Evolutionary conservation across 1,140 invertebrate genomes (phyloP).

Genomic region (Caenorhabditis brenneri): DNA sequence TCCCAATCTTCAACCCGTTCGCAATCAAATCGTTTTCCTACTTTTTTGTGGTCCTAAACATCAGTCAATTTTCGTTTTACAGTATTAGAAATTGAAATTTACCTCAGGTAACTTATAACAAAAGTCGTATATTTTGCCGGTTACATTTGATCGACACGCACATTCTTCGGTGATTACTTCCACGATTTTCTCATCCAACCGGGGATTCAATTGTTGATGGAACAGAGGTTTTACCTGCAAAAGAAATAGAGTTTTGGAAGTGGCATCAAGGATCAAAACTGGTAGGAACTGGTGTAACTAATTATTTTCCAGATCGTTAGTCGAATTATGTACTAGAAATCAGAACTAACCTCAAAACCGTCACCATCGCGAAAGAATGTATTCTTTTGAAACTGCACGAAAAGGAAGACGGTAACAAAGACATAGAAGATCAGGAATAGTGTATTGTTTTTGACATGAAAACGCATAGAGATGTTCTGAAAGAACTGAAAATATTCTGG

Average conservation of each 20-base stretch:
- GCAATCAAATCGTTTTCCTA: not conserved
- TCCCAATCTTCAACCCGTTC: not conserved
- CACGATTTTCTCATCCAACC: too few relatives aligned
- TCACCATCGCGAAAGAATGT: not conserved
- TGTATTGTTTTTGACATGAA: not conserved
- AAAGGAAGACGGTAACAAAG: not conserved
- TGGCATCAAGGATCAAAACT: too few relatives aligned
- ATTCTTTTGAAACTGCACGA: not conserved
- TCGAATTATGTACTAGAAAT: too few relatives aligned
- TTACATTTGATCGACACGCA: slow-evolving; percentile 8
- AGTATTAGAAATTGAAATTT: not conserved
- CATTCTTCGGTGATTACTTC: not conserved
- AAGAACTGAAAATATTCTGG: not conserved
- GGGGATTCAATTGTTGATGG: not conserved
- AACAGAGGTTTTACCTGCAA: not conserved
- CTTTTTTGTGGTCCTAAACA: not conserved
- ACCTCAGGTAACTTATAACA: slow-evolving; percentile 22
- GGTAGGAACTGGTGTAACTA: too few relatives aligned
- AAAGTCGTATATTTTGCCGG: not conserved
- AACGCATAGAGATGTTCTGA: not conserved
- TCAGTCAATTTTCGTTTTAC: too few relatives aligned
- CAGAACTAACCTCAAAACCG: not conserved
- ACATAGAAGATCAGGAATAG: not conserved
- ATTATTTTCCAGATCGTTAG: too few relatives aligned
- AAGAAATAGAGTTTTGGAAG: too few relatives aligned